Evolutionary conservation across 1,140 invertebrate genomes (phyloP).

Genomic region (Pinna nobilis): DNA sequence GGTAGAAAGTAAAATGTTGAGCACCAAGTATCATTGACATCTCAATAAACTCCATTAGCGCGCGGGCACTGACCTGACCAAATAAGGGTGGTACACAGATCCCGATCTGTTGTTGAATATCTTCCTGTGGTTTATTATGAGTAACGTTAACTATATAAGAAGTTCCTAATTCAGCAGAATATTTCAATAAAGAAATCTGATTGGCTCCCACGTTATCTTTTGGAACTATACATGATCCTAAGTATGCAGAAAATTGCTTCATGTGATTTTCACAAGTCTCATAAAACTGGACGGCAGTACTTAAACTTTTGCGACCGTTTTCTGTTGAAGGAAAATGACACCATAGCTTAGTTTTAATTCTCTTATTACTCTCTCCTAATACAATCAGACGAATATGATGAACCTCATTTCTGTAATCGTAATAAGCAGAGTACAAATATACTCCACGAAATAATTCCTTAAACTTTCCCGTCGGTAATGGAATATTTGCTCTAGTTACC

Average conservation of each 20-base stretch:
- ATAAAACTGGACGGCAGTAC: constrained; percentile 17
- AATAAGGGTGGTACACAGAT: constrained; percentile 63
- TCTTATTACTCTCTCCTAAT: background rate
- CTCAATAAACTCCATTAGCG: constrained; percentile 64
- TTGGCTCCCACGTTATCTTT: background rate
- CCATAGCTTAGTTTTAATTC: background rate
- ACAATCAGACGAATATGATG: constrained; percentile 1
- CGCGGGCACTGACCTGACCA: constrained; percentile 44
- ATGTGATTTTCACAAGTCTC: constrained; percentile 41
- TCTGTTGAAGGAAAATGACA: constrained; percentile 5
- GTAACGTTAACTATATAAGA: background rate
- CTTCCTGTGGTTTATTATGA: background rate
- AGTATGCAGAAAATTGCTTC: constrained; percentile 24
- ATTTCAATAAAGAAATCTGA: constrained; percentile 15
- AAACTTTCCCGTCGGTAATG: background rate
- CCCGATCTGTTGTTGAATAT: background rate
- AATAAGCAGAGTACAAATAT: constrained; percentile 3
- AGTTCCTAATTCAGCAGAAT: background rate
- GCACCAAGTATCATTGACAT: constrained; percentile 55
- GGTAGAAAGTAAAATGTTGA: constrained; percentile 61
- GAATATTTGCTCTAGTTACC: no score
- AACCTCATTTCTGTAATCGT: background rate
- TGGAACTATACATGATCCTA: constrained; percentile 38
- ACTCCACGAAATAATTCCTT: constrained; percentile 3
- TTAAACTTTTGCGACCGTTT: background rate